Evolutionary conservation across 2,797 vertebrate genomes (phyloP).

Genomic region (Thunnus albacares): DNA sequence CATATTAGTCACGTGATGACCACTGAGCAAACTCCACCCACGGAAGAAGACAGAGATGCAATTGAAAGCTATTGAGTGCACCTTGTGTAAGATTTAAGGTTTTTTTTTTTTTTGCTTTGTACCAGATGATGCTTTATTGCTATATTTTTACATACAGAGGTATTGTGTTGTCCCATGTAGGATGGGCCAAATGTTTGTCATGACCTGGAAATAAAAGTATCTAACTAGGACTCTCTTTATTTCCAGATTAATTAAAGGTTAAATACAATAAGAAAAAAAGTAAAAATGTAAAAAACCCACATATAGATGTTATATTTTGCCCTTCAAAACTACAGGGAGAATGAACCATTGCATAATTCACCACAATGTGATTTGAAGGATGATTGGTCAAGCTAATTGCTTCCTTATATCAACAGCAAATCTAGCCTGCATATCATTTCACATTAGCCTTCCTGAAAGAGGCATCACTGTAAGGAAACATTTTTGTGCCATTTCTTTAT

Average conservation of each 20-base stretch:
- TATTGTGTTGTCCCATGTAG: background rate
- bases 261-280: slow-evolving; percentile 5
- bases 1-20: background rate
- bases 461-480: slow-evolving; percentile 54
- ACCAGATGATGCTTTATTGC: background rate
- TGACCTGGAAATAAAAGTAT: background rate
- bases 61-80: background rate
- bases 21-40: background rate
- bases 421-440: slow-evolving; percentile 61
- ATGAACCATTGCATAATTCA: slow-evolving; percentile 41
- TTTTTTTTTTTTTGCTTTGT: background rate
- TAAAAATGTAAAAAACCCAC: background rate
- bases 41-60: background rate
- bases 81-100: background rate
- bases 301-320: background rate
- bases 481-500: slow-evolving; percentile 58
- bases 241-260: background rate
- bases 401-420: slow-evolving; percentile 70
- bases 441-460: slow-evolving; percentile 51
- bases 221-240: background rate
- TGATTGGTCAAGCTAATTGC: slow-evolving; percentile 71
- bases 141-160: background rate
- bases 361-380: slow-evolving; percentile 55
- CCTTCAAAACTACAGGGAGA: slow-evolving; percentile 37
- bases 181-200: background rate